Conservation (phyloP, 2,113 vertebrate species). For the Pomatorhinus ruficollis region DNA sequence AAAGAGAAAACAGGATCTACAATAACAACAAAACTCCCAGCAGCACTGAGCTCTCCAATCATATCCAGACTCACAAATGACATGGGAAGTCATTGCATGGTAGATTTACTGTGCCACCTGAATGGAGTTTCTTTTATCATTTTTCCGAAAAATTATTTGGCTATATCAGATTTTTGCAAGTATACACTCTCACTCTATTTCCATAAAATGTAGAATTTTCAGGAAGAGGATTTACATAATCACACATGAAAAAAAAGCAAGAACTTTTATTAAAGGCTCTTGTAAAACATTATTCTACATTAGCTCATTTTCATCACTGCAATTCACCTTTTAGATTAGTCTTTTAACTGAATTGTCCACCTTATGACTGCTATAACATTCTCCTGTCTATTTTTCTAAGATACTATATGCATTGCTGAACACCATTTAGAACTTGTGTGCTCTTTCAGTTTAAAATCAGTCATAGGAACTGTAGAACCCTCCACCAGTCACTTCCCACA, state of each 20-base stretch:
- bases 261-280: background rate
- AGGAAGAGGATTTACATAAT: background rate
- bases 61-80: background rate
- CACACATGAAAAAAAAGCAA: background rate
- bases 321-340: background rate
- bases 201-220: background rate
- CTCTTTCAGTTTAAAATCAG: background rate
- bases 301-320: background rate
- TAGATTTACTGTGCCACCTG: background rate
- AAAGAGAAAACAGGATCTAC: background rate
- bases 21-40: background rate
- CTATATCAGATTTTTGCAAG: background rate
- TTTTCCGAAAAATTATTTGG: background rate
- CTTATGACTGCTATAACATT: background rate
- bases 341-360: background rate
- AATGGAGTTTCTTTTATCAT: background rate
- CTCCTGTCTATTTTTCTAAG: background rate
- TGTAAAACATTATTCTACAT: background rate
- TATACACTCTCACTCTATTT: background rate
- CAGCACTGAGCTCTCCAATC: background rate
- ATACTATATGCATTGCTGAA: background rate
- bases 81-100: background rate
- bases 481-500: background rate
- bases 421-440: background rate
- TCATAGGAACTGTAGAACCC: background rate